Conservation (phyloP, 2,797 vertebrate genomes). For the Aplochiton taeniatus region DNA sequence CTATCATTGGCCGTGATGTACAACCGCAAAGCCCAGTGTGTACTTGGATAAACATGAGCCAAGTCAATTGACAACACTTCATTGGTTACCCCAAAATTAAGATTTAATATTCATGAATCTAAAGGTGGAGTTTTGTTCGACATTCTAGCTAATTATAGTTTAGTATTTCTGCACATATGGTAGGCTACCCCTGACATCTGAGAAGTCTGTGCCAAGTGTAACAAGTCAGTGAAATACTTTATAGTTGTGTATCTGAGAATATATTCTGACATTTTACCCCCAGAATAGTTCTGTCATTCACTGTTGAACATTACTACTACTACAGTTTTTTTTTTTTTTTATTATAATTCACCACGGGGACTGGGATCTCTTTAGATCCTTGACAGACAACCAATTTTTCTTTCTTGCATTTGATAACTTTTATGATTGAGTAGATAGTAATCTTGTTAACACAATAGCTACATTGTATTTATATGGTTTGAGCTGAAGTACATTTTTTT, state of each 20-base stretch:
- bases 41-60: neutral
- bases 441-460: no score
- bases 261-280: neutral
- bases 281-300: neutral
- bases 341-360: conserved; percentile 49
- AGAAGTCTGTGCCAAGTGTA: conserved; percentile 31
- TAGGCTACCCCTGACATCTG: conserved; percentile 44
- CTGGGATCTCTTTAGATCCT: conserved; percentile 84
- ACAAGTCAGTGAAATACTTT: no score
- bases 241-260: no score
- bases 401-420: conserved; percentile 75
- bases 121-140: conserved; percentile 14
- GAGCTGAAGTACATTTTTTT: no score
- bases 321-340: no score
- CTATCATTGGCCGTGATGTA: conserved; percentile 12
- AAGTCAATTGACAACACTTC: neutral
- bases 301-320: conserved; percentile 55
- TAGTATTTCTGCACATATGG: conserved; percentile 35
- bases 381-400: conserved; percentile 84
- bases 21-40: conserved; percentile 19
- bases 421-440: no score
- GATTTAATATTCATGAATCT: neutral
- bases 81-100: conserved; percentile 15
- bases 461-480: no score
- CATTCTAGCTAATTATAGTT: neutral